These are phyloP conservation scores for Petrocephalus zakoni DNA, from an alignment of 2,113 vertebrate genomes.

Conservation along the genomic window DNA sequence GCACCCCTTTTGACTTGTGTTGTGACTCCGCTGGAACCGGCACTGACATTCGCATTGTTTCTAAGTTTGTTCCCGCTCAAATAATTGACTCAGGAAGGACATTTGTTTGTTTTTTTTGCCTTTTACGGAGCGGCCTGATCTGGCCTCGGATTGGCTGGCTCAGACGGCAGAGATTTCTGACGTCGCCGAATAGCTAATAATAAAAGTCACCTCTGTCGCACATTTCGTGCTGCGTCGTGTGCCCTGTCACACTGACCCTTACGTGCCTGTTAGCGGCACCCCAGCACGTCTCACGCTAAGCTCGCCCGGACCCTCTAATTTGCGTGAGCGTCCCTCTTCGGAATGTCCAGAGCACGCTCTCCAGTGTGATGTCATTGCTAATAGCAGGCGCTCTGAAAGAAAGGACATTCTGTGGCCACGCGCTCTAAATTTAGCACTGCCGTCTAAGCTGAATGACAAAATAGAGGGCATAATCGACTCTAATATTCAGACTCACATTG, in stretches of 20 bases:
- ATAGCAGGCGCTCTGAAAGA: not conserved
- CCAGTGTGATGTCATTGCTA: slow-evolving; percentile 19
- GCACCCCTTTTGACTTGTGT: not conserved
- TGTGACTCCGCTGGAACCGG: not conserved
- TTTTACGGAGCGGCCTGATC: not conserved
- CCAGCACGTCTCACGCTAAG: not conserved
- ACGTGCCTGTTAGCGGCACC: not conserved
- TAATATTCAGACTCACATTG: not conserved
- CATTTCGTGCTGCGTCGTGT: not conserved
- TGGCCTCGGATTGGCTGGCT: not conserved
- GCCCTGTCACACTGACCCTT: not conserved
- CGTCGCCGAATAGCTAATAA: not conserved
- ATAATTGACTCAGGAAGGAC: not conserved
- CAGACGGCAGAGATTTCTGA: not conserved
- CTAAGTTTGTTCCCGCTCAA: not conserved
- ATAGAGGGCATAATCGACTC: not conserved
- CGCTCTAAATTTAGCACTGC: slow-evolving; percentile 9
- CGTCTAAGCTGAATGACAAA: not conserved
- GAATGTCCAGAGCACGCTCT: not conserved
- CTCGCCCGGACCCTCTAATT: not conserved
- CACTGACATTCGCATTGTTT: not conserved
- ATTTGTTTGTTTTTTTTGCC: not conserved
- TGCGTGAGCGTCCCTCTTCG: not conserved
- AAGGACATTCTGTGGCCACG: slow-evolving; percentile 17
- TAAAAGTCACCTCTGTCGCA: not conserved